These are phyloP conservation scores for Trachelus troglodyta DNA, from an alignment of 2,888 invertebrate genomes.

Conservation along the genomic window DNA sequence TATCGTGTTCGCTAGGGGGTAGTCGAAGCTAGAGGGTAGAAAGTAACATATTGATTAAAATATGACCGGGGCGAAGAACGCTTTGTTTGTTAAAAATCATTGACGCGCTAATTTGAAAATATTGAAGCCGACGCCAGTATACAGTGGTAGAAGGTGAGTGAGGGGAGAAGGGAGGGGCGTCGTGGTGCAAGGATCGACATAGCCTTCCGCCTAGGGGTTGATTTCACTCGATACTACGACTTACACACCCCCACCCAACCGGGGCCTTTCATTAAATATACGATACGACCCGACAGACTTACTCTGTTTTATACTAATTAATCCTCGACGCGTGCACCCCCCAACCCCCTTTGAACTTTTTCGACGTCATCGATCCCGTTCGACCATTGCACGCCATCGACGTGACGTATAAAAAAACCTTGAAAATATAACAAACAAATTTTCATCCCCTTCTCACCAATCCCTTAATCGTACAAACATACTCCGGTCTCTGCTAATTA, in stretches of 20 bases:
- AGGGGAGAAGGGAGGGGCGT: neutral
- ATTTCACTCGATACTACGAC: conserved; percentile 20
- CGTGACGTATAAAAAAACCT: neutral
- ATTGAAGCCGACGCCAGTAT: conserved; percentile 46
- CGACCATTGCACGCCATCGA: neutral
- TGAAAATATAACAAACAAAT: conserved; percentile 35
- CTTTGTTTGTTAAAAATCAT: conserved; percentile 63
- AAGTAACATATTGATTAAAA: conserved; percentile 61
- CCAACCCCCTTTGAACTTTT: conserved; percentile 22
- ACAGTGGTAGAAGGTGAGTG: conserved; percentile 19
- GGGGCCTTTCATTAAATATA: conserved; percentile 45
- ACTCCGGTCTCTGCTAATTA: neutral
- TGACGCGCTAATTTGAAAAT: conserved; percentile 62
- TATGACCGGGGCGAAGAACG: conserved; percentile 56
- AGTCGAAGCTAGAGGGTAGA: conserved; percentile 25
- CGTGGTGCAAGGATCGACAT: conserved; percentile 13
- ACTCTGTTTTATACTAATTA: conserved; percentile 35
- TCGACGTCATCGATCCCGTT: conserved; percentile 6
- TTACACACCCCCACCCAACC: conserved; percentile 27
- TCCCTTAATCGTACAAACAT: conserved; percentile 13
- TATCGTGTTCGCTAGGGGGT: conserved; percentile 19
- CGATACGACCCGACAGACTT: conserved; percentile 31
- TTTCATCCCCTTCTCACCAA: conserved; percentile 22
- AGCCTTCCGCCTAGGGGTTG: conserved; percentile 11
- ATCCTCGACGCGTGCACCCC: conserved; percentile 22